Percentiles rank a stretch among this genome's conserved stretches.
Conservation (phyloP, 2,113 vertebrate genomes). For the Nothoprocta pentlandii region DNA sequence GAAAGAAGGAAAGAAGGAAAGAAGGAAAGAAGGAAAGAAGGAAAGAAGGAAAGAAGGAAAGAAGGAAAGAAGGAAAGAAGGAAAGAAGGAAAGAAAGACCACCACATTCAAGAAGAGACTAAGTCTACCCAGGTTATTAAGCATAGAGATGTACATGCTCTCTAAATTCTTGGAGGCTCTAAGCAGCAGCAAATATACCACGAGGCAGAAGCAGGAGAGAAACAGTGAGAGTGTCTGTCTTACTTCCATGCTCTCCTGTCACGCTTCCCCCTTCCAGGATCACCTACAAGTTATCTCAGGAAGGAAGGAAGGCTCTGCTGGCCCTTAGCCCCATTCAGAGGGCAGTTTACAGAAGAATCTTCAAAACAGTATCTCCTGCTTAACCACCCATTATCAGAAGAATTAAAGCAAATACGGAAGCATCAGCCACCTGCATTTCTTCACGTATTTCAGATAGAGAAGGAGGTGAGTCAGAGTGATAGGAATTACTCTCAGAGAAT, state of each 20-base stretch:
- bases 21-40: no score
- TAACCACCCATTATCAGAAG: accelerated
- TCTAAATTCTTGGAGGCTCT: background rate
- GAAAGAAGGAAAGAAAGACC: no score
- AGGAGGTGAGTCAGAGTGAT: background rate
- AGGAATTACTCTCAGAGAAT: background rate
- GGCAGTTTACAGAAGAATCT: background rate
- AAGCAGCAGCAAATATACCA: background rate
- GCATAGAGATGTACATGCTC: background rate
- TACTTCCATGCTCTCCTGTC: background rate
- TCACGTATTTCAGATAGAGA: background rate
- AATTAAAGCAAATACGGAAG: background rate
- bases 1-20: no score
- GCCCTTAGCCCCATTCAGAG: background rate
- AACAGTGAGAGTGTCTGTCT: background rate
- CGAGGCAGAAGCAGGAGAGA: background rate
- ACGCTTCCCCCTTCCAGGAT: background rate
- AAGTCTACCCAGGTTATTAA: accelerated
- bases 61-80: no score
- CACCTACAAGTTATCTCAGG: background rate
- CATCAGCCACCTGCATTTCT: background rate
- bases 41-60: no score
- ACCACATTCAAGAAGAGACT: background rate
- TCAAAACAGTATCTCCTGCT: background rate
- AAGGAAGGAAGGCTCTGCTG: accelerated